Evolutionary conservation across 2,113 vertebrate species (phyloP).

Genomic region (Callaeas wilsoni): DNA sequence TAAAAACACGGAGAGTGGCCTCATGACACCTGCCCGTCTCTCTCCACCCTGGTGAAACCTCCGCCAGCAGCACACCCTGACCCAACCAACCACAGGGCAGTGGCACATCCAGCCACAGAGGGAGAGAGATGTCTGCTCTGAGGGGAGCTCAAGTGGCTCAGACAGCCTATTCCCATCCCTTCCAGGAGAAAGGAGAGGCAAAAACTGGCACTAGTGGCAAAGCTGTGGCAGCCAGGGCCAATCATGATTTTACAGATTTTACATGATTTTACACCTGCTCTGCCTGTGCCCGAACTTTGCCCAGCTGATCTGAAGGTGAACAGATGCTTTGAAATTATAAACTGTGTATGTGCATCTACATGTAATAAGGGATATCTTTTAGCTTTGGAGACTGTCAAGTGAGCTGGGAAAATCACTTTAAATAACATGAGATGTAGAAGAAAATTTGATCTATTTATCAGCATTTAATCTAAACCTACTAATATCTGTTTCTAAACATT

Average conservation of each 20-base stretch:
- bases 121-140: fast-evolving
- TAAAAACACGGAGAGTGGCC: neutral
- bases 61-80: neutral
- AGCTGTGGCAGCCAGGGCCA: fast-evolving
- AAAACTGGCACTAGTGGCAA: neutral
- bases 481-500: neutral
- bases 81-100: neutral
- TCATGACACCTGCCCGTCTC: neutral
- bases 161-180: fast-evolving
- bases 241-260: neutral
- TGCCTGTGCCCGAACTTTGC: neutral
- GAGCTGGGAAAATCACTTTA: neutral
- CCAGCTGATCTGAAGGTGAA: neutral
- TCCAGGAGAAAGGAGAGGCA: neutral
- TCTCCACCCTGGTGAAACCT: neutral
- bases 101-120: neutral
- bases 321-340: neutral
- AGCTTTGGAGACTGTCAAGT: neutral
- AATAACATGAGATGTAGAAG: neutral
- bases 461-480: neutral
- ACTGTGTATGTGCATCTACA: neutral
- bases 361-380: neutral
- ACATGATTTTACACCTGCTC: too few species aligned
- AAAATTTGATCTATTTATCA: neutral
- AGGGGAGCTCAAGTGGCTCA: neutral